Conservation (phyloP, 2,113 vertebrate species). For the rat (Rattus norvegicus) region DNA sequence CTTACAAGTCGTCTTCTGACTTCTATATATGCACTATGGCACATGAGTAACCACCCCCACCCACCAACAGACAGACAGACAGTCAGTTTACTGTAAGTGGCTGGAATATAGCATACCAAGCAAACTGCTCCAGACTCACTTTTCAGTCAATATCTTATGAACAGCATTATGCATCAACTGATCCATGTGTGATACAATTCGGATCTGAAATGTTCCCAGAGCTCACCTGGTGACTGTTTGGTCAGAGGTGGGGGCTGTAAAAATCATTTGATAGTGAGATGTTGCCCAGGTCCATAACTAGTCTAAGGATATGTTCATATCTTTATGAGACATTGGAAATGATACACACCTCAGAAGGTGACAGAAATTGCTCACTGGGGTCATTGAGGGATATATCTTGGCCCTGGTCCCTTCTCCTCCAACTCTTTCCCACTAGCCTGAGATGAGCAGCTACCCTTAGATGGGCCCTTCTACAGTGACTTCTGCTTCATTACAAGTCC, state of each 20-base stretch:
- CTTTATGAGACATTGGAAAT: not conserved
- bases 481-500: not conserved
- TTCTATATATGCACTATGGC: not conserved
- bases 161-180: no score
- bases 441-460: not conserved
- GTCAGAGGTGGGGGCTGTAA: not conserved
- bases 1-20: not conserved
- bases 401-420: not conserved
- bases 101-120: not conserved
- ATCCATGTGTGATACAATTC: not conserved
- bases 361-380: not conserved
- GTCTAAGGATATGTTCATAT: not conserved
- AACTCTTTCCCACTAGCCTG: not conserved
- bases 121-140: not conserved
- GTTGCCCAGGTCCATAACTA: not conserved
- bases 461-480: not conserved
- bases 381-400: not conserved
- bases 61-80: not conserved
- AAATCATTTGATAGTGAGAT: not conserved
- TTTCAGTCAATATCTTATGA: constrained; percentile 23
- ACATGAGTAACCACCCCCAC: not conserved
- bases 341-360: not conserved
- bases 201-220: not conserved
- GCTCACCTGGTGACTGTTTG: not conserved
- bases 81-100: not conserved